phyloP scores from a whole-genome alignment of 2,888 invertebrate species.

The Trissolcus brochymenae region DNA sequence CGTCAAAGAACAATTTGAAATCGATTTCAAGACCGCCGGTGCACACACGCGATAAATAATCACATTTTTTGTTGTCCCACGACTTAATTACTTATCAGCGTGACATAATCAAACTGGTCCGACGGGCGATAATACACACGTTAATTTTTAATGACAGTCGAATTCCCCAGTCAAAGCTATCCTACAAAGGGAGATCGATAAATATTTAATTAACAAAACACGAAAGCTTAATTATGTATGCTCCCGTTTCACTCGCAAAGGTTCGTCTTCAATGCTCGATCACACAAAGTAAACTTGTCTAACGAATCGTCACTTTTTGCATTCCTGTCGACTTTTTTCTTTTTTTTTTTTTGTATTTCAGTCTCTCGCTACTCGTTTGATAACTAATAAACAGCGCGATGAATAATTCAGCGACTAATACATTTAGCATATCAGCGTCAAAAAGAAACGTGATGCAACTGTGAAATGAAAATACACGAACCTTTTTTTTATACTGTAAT shows the following conservation, averaged over 20 bases:
- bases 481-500: slow-evolving; percentile 36
- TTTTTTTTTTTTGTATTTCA: neutral
- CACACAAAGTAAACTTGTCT: slow-evolving; percentile 16
- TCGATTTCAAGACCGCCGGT: too few relatives aligned
- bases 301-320: slow-evolving; percentile 16
- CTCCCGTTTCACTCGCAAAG: slow-evolving; percentile 8
- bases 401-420: slow-evolving; percentile 40
- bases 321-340: neutral
- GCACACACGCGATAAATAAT: neutral
- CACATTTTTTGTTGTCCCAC: neutral
- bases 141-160: slow-evolving; percentile 16
- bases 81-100: neutral
- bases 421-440: slow-evolving; percentile 32
- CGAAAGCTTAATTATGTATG: slow-evolving; percentile 10
- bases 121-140: slow-evolving; percentile 11
- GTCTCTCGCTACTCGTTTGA: slow-evolving; percentile 9
- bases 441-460: slow-evolving; percentile 34
- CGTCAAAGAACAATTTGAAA: too few relatives aligned
- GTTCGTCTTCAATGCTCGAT: slow-evolving; percentile 21
- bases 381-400: slow-evolving; percentile 34
- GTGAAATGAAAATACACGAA: slow-evolving; percentile 28
- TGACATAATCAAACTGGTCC: slow-evolving; percentile 12
- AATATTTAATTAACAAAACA: slow-evolving; percentile 28
- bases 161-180: slow-evolving; percentile 7
- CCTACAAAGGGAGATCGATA: slow-evolving; percentile 7